phyloP scores from a whole-genome alignment of 2,797 vertebrate species.

The Enteromius anoplus region DNA sequence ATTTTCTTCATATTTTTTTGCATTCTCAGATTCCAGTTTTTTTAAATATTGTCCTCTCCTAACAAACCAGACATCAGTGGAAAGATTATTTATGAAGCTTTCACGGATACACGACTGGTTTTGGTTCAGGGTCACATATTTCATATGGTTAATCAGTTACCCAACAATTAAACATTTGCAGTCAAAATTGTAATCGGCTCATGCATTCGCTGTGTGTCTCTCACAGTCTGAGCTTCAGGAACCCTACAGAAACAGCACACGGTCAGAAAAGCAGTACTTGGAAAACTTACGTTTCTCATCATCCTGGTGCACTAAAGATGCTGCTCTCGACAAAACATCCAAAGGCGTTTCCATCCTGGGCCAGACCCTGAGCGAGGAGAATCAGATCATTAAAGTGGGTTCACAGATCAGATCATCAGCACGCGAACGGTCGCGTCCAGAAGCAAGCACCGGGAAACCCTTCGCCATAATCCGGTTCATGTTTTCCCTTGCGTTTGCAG shows the following conservation, averaged over 20 bases:
- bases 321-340: constrained; percentile 97
- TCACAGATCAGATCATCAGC: background rate
- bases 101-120: background rate
- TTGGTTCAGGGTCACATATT: background rate
- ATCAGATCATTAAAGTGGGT: background rate
- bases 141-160: background rate
- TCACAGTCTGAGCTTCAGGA: background rate
- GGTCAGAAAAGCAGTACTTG: background rate
- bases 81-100: background rate
- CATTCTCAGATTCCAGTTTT: background rate
- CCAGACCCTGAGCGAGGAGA: constrained; percentile 70
- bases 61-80: background rate
- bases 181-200: background rate
- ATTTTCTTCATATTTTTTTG: background rate
- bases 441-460: background rate
- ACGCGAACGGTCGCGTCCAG: background rate
- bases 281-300: constrained; percentile 94
- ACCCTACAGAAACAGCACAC: background rate
- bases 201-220: background rate
- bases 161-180: background rate
- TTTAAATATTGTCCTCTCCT: background rate
- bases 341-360: constrained; percentile 96
- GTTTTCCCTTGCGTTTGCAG: constrained; percentile 45
- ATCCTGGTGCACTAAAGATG: constrained; percentile 93
- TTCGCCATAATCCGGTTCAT: no score